Evolutionary conservation across 2,113 vertebrate species (phyloP).

Genomic region (Heterotilapia buettikoferi): DNA sequence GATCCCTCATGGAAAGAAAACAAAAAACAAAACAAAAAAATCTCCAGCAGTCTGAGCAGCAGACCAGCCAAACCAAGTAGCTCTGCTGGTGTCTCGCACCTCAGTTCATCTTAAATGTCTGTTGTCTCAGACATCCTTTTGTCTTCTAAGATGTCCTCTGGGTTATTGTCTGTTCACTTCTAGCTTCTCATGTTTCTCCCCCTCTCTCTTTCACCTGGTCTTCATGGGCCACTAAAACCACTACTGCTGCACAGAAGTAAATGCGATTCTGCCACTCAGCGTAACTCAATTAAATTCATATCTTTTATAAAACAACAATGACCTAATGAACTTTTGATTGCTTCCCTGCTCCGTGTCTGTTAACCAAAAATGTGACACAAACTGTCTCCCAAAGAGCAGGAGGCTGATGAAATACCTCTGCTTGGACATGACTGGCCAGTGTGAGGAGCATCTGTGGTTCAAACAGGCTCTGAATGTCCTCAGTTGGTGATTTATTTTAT

Average conservation of each 20-base stretch:
- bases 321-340: neutral
- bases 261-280: slow-evolving; percentile 26
- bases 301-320: neutral
- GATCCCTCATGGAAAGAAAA: slow-evolving; percentile 12
- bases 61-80: slow-evolving; percentile 51
- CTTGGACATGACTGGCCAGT: slow-evolving; percentile 38
- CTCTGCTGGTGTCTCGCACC: slow-evolving; percentile 29
- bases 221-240: slow-evolving; percentile 47
- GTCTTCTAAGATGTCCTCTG: slow-evolving; percentile 28
- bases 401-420: slow-evolving; percentile 59
- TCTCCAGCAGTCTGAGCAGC: slow-evolving; percentile 36
- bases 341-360: neutral
- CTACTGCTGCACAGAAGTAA: slow-evolving; percentile 49
- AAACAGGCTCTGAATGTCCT: slow-evolving; percentile 26
- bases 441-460: neutral
- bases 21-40: neutral
- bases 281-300: slow-evolving; percentile 17
- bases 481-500: neutral
- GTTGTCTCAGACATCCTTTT: slow-evolving; percentile 5
- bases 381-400: slow-evolving; percentile 13
- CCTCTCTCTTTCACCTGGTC: neutral
- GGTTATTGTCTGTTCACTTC: slow-evolving; percentile 6
- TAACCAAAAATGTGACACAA: slow-evolving; percentile 54
- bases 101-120: slow-evolving; percentile 19
- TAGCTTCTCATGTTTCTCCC: neutral